Evolutionary conservation across 1,140 invertebrate species (phyloP).

Genomic region (Nasonia vitripennis): DNA sequence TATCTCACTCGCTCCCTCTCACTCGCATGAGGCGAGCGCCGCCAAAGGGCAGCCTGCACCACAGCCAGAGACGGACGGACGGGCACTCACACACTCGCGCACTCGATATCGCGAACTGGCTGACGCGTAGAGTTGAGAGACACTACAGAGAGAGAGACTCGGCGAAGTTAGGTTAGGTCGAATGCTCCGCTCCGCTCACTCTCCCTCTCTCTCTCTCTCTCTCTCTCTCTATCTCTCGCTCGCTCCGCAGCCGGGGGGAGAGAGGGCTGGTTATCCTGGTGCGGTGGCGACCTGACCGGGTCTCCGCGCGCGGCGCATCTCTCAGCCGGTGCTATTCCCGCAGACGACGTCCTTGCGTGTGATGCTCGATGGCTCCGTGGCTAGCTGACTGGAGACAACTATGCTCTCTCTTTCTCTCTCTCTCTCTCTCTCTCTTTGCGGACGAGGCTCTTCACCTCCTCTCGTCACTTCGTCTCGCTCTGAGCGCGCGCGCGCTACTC

Average conservation of each 20-base stretch:
- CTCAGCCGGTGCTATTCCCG: background rate
- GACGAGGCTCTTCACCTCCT: constrained; percentile 81
- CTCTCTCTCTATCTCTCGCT: background rate
- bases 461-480: constrained; percentile 3
- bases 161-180: background rate
- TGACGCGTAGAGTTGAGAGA: constrained; percentile 3
- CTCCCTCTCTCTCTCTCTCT: background rate
- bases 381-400: background rate
- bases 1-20: background rate
- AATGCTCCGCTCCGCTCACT: background rate
- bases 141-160: background rate
- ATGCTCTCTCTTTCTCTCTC: too few relatives aligned
- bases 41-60: background rate
- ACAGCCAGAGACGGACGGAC: background rate
- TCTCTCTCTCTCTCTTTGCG: background rate
- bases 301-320: background rate
- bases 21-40: background rate
- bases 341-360: background rate
- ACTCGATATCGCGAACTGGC: constrained; percentile 2
- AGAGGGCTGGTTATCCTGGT: background rate
- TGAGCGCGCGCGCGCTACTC: background rate
- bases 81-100: background rate
- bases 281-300: background rate
- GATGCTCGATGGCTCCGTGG: background rate
- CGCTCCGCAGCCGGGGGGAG: background rate